Evolutionary conservation across 1,140 invertebrate genomes (phyloP).

Genomic region (Lepidostoma basale): DNA sequence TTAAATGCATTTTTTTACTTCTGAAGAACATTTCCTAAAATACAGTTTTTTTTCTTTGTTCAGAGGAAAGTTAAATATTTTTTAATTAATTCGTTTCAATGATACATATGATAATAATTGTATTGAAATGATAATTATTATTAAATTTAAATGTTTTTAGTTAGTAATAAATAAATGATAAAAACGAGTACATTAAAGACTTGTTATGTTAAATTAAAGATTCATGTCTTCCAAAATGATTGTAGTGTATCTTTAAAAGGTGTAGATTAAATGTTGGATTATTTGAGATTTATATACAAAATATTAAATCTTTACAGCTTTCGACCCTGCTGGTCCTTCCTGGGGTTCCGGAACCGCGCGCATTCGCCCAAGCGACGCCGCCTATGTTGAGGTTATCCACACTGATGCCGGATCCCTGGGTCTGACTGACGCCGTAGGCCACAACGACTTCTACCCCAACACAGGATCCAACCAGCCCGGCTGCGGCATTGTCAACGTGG

Average conservation of each 20-base stretch:
- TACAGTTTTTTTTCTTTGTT: no score
- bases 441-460: slow-evolving; percentile 64
- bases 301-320: slow-evolving; percentile 52
- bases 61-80: no score
- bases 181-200: no score
- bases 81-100: no score
- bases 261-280: background rate
- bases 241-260: background rate
- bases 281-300: background rate
- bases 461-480: slow-evolving; percentile 67
- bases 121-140: no score
- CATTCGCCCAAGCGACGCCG: slow-evolving; percentile 58
- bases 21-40: no score
- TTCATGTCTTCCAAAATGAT: background rate
- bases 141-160: no score
- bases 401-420: slow-evolving; percentile 60
- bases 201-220: no score
- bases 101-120: no score
- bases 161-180: no score
- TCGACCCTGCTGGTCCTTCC: slow-evolving; percentile 69
- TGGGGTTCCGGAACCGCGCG: slow-evolving; percentile 51
- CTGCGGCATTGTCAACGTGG: slow-evolving; percentile 54
- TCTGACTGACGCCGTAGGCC: slow-evolving; percentile 51
- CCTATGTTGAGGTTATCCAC: slow-evolving; percentile 67
- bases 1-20: no score